Percentiles rank a stretch among this genome's conserved stretches.
Conservation (phyloP, 2,888 invertebrate genomes). For the Acanthosepion lycidas region DNA sequence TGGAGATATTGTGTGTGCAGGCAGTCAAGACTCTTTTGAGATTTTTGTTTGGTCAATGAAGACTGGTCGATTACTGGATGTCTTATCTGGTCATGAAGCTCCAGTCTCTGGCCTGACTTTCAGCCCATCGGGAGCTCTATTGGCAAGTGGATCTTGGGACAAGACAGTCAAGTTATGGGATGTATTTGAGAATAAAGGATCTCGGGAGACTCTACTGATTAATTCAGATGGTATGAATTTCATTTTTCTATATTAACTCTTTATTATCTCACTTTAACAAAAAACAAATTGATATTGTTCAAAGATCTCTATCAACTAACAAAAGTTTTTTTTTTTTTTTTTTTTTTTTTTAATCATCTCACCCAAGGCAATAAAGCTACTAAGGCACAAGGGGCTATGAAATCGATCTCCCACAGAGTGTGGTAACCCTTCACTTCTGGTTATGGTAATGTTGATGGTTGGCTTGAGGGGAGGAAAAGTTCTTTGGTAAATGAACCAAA, state of each 20-base stretch:
- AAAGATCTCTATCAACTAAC: no score
- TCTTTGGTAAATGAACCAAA: no score
- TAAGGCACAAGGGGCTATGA: no score
- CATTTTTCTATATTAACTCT: neutral
- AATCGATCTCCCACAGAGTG: no score
- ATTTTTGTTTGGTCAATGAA: conserved; percentile 97
- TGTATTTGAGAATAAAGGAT: conserved; percentile 83
- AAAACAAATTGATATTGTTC: no score
- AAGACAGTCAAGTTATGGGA: conserved; percentile 93
- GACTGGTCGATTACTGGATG: conserved; percentile 90
- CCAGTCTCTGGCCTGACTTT: conserved; percentile 90
- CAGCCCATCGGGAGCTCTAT: conserved; percentile 78
- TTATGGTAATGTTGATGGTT: no score
- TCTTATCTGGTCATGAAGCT: conserved; percentile 91
- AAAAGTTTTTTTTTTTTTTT: no score
- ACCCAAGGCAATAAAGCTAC: no score
- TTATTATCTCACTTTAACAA: no score
- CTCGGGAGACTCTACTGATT: conserved; percentile 87
- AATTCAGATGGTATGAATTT: conserved; percentile 80
- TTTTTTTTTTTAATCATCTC: no score
- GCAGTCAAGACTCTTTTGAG: conserved; percentile 94
- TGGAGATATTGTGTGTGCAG: conserved; percentile 94
- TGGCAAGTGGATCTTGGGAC: conserved; percentile 96
- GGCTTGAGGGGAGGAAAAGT: no score
- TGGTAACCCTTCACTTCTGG: no score